A percentile compares a stretch with the other conserved stretches of the same genome.
phyloP scores from a whole-genome alignment of 2,888 invertebrate species.

The Coenonympha arcania region DNA sequence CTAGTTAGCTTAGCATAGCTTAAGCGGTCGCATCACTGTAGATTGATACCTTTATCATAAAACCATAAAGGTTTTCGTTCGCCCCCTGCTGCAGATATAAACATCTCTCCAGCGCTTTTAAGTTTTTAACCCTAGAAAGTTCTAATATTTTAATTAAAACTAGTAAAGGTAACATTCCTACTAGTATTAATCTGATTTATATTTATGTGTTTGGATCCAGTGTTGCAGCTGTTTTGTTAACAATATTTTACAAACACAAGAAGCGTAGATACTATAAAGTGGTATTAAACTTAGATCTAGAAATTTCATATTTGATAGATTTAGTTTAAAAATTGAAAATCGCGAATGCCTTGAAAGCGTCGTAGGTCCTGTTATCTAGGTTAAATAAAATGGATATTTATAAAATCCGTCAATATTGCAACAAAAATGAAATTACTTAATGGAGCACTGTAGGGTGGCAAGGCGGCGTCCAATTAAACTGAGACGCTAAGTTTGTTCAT shows the following conservation, averaged over 20 bases:
- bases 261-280: no score
- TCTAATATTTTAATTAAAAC: constrained; percentile 17
- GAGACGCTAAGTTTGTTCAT: constrained; percentile 64
- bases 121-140: constrained; percentile 1
- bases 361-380: constrained; percentile 4
- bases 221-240: no score
- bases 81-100: constrained; percentile 9
- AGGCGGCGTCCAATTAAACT: constrained; percentile 44
- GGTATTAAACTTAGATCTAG: no score
- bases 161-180: background rate
- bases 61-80: constrained; percentile 7
- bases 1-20: background rate
- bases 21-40: background rate
- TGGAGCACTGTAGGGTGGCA: constrained; percentile 27
- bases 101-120: background rate
- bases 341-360: no score
- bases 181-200: no score
- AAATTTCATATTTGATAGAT: no score
- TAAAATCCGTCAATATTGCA: constrained; percentile 28
- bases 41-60: background rate
- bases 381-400: constrained; percentile 19
- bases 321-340: no score
- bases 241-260: no score
- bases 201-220: no score
- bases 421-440: constrained; percentile 32